These are phyloP conservation scores for Lepidochrysops patricia DNA, from an alignment of 2,888 invertebrate species.

Conservation along the genomic window DNA sequence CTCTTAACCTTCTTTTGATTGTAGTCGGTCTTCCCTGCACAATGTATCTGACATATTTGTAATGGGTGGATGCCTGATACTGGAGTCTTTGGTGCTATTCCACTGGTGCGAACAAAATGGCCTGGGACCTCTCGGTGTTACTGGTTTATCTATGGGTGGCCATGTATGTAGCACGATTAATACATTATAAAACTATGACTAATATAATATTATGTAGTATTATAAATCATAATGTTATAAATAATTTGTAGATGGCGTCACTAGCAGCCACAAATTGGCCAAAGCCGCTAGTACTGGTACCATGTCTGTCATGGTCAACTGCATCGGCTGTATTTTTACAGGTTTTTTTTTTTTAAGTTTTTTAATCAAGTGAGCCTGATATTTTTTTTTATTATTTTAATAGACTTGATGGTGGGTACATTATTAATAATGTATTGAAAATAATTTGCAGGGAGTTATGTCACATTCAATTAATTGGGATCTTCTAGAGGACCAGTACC, in stretches of 20 bases:
- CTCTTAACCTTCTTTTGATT: slow-evolving; percentile 17
- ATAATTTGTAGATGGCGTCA: slow-evolving; percentile 89
- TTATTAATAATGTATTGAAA: too few relatives aligned
- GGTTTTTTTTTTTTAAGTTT: slow-evolving; percentile 52
- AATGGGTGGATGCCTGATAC: slow-evolving; percentile 97
- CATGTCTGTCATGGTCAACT: slow-evolving; percentile 98
- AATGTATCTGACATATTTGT: slow-evolving; percentile 98
- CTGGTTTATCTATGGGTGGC: slow-evolving; percentile 98
- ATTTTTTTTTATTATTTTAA: background rate
- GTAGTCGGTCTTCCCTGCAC: slow-evolving; percentile 90
- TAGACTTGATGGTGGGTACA: too few relatives aligned
- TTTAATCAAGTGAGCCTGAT: background rate
- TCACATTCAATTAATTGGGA: slow-evolving; percentile 96
- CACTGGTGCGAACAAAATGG: slow-evolving; percentile 96
- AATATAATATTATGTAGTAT: too few relatives aligned
- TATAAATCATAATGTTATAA: background rate
- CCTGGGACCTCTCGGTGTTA: slow-evolving; percentile 93
- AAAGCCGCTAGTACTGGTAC: slow-evolving; percentile 93
- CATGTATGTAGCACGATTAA: slow-evolving; percentile 80
- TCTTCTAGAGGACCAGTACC: slow-evolving; percentile 89
- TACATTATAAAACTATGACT: too few relatives aligned
- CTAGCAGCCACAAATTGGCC: slow-evolving; percentile 97
- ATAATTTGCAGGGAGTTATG: slow-evolving; percentile 87
- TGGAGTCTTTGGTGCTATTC: slow-evolving; percentile 93
- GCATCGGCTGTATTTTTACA: slow-evolving; percentile 96